Evolutionary conservation across 1,140 invertebrate species (phyloP).

Genomic region (Rhyzopertha dominica): DNA sequence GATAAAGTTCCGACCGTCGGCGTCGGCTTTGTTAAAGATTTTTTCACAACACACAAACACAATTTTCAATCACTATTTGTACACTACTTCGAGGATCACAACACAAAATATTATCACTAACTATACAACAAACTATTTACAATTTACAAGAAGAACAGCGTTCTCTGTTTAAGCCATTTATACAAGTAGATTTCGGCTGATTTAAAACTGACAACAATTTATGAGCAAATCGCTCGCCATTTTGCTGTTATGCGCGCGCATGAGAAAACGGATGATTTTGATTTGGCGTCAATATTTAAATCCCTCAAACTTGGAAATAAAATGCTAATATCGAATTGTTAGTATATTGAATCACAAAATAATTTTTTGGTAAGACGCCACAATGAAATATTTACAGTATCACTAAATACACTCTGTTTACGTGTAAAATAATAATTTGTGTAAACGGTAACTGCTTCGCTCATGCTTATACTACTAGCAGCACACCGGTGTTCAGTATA

Average conservation of each 20-base stretch:
- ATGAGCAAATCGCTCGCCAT: slow-evolving; percentile 41
- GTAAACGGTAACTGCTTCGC: too few relatives aligned
- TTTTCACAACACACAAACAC: slow-evolving; percentile 41
- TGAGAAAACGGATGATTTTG: slow-evolving; percentile 16
- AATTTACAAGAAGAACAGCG: slow-evolving; percentile 43
- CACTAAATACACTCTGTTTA: too few relatives aligned
- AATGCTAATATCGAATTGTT: too few relatives aligned
- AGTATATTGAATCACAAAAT: too few relatives aligned
- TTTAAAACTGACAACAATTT: slow-evolving; percentile 45
- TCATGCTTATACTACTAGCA: too few relatives aligned
- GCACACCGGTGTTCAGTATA: too few relatives aligned
- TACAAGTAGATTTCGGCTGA: slow-evolving; percentile 41
- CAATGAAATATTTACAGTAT: too few relatives aligned
- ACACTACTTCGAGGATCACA: slow-evolving; percentile 37
- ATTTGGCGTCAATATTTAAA: slow-evolving; percentile 15
- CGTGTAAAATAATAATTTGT: too few relatives aligned
- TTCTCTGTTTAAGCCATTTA: slow-evolving; percentile 44
- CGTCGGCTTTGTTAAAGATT: slow-evolving; percentile 42
- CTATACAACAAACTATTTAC: slow-evolving; percentile 48
- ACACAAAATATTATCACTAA: slow-evolving; percentile 49
- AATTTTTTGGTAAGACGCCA: too few relatives aligned
- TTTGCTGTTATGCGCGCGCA: slow-evolving; percentile 38
- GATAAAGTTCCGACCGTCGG: slow-evolving; percentile 32
- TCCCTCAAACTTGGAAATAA: too few relatives aligned
- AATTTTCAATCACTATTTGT: slow-evolving; percentile 40